phyloP scores from a whole-genome alignment of 2,113 vertebrate genomes.

The Condylura cristata region DNA sequence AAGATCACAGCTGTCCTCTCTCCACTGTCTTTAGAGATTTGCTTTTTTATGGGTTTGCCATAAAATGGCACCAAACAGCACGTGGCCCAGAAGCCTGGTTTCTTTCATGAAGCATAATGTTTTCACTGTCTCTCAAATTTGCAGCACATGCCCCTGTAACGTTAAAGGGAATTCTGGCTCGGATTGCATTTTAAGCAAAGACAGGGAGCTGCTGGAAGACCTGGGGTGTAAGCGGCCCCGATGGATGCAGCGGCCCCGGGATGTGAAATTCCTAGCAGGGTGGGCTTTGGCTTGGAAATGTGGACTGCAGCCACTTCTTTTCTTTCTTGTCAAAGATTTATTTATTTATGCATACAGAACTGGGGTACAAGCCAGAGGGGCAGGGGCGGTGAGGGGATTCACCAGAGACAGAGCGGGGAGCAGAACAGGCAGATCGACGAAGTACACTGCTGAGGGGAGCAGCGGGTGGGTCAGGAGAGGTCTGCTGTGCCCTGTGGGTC shows the following conservation, averaged over 20 bases:
- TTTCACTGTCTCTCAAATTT: accelerated
- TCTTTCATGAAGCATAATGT: neutral
- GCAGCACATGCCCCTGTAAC: neutral
- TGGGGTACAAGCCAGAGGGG: too few relatives aligned
- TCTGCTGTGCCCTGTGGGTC: too few relatives aligned
- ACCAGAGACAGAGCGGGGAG: too few relatives aligned
- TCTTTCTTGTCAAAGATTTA: too few relatives aligned
- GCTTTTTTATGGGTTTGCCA: neutral
- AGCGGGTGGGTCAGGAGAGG: too few relatives aligned
- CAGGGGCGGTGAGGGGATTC: too few relatives aligned
- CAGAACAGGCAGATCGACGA: too few relatives aligned
- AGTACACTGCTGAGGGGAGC: too few relatives aligned
- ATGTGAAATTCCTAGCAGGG: neutral
- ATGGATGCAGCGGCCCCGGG: too few relatives aligned
- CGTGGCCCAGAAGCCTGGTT: neutral
- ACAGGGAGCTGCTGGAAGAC: too few relatives aligned
- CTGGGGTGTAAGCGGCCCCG: too few relatives aligned
- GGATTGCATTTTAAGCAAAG: neutral
- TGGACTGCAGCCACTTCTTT: accelerated
- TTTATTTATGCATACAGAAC: too few relatives aligned
- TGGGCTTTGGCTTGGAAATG: accelerated
- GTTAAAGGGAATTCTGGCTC: neutral
- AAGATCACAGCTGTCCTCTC: neutral
- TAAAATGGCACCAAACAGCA: neutral
- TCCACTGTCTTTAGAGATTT: neutral